Base-by-base conservation (phyloP, 2,797 vertebrate genomes). In the Cirrhinus mrigala region DNA sequence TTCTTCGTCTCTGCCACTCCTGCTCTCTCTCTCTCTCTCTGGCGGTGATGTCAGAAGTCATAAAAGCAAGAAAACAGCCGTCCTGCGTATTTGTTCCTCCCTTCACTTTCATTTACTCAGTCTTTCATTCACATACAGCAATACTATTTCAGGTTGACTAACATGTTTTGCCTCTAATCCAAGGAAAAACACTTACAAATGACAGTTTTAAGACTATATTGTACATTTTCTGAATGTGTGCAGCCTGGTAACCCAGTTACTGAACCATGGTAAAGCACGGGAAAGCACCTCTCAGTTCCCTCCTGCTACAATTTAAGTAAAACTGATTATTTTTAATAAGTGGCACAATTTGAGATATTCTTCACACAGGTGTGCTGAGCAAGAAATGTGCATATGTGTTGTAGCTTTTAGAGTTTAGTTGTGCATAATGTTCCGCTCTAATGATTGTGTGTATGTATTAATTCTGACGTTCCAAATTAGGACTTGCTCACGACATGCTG, bases 21-120 rank as follows among this genome's bases (percentile, higher is more conserved):
- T 54, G 62, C 79, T 71, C 86, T 78, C 24, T 76, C 78, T 71
- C 86, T 75, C 83, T 44, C 60, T 80, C 75, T 5, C 70, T 44
- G 58, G 68, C 86, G 0, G 79, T 33, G 90, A 88, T 90, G 91
- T 89, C 92, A 90, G 89, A 62, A 91, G 24, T 70, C 74, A 87
- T 87, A 79, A 87, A 81, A 75, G 81, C 79, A 84, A 79, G 87
- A 85, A 78, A 83, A 81, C 82, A 83, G 80, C 69, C 24, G 24
- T 60, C 11, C 66, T 70, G 84, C 40, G 44, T 85, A 86, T 90
- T 83, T 37, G 77, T 85, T 81, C 73, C 50, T 73, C 22, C 64
- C 79, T 85, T 89, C 79, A 70, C 79, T 69, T 83, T 74, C 22
- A 20, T 77, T 88, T 69, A 52, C 69, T 85, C 14, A 8, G 24